Percentiles rank a stretch among this genome's conserved stretches.
Conservation (phyloP, 2,113 vertebrate genomes). For the Prietella phreatophila region DNA sequence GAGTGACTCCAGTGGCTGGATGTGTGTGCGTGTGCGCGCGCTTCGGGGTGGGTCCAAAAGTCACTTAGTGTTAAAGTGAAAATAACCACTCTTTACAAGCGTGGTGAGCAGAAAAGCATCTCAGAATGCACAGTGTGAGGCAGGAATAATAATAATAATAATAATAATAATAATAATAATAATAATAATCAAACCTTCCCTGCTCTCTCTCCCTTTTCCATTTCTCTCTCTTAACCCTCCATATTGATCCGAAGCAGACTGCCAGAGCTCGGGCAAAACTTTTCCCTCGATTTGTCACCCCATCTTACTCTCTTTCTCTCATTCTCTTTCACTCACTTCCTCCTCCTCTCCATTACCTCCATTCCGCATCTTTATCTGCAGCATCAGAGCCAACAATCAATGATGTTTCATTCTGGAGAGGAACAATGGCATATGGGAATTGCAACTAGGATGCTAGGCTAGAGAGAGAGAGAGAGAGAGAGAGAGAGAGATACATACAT, state of each 20-base stretch:
- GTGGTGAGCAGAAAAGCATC: not conserved
- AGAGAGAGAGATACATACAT: conserved; percentile 9
- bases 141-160: not conserved
- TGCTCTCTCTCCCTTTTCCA: conserved; percentile 41
- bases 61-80: not conserved
- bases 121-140: not conserved
- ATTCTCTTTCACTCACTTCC: conserved; percentile 10
- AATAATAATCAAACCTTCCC: not conserved
- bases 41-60: not conserved
- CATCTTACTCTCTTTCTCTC: conserved; percentile 50
- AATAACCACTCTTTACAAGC: not conserved
- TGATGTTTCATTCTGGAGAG: conserved; percentile 70
- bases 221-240: conserved; percentile 60
- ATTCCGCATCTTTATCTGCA: conserved; percentile 44
- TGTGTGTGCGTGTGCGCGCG: not conserved
- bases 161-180: not conserved
- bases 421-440: conserved; percentile 67
- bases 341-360: conserved; percentile 47
- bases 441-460: conserved; percentile 61
- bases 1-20: not conserved
- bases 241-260: conserved; percentile 56
- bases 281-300: conserved; percentile 41
- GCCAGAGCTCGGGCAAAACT: conserved; percentile 39
- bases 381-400: conserved; percentile 74
- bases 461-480: not conserved